Base-by-base conservation (phyloP, 1,140 invertebrate genomes). In the Monochamus saltuarius region DNA sequence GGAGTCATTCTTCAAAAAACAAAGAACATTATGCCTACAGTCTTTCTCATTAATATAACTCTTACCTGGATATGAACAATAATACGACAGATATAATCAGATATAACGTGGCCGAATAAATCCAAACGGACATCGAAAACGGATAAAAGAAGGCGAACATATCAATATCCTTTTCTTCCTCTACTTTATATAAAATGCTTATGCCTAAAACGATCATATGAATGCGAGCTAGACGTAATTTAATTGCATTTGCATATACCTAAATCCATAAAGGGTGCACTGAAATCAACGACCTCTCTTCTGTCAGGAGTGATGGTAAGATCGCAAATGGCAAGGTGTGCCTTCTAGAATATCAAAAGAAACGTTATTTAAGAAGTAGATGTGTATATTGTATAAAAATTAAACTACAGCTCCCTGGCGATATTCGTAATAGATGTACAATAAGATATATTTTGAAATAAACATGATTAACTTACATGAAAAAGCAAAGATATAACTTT, bases 251-350 rank as follows among this genome's bases (percentile, higher is more conserved):
- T n/a, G n/a, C n/a, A 57, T 9, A 34, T 61, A 65, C 87, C 90
- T 4, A 94, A 71, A 68, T 89, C 88, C 92, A 95, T 95, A 66
- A 95, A 96, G 0, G 94, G 94, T 72, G 89, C 88, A 0, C 91
- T 93, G 69, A 96, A 96, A 70, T 96, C 94, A 0, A 97, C 92
- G 1, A 83, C 89, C 64, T 85, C 83, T 65, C 92, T 85, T 17
- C 95, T 77, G 29, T 90, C 86, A 58, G 89, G 91, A 0, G 92
- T 97, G 63, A 97, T 96, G 0, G 94, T 96, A 34, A 97, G 77
- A 76, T 96, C 94, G 62, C 91, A 95, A 50, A 97, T 89, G 0
- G 92, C 94, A 29, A 97, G 77, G 79, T 97, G 93, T 7, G 93
- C 93, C 80, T 88, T 90, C 89, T 94, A 75, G 40, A 81, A 80